These are phyloP conservation scores for Anguilla megastoma DNA, from an alignment of 2,797 vertebrate species.

Conservation along the genomic window DNA sequence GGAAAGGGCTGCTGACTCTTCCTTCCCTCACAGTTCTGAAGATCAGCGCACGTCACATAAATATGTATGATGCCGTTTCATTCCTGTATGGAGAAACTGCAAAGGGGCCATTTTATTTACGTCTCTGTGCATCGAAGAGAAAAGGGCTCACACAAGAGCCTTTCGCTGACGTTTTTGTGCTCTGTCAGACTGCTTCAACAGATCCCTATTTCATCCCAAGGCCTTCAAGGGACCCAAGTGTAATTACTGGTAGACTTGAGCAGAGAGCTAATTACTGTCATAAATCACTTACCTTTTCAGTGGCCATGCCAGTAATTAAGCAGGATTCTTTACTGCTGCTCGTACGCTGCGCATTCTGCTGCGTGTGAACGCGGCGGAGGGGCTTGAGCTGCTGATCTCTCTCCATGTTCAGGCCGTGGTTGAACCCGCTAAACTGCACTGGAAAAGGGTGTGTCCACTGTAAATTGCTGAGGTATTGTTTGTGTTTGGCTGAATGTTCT, in stretches of 20 bases:
- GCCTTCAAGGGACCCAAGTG: slow-evolving; percentile 15
- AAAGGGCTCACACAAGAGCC: background rate
- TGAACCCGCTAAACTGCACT: background rate
- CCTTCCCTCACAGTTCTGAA: background rate
- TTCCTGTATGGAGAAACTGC: slow-evolving; percentile 21
- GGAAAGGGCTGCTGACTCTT: background rate
- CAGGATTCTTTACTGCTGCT: slow-evolving; percentile 7
- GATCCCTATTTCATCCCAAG: slow-evolving; percentile 17
- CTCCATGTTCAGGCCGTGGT: background rate
- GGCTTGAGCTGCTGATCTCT: background rate
- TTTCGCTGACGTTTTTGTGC: background rate
- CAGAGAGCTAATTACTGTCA: slow-evolving; percentile 26
- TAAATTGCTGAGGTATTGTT: background rate
- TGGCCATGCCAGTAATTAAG: slow-evolving; percentile 31
- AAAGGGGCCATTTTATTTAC: slow-evolving; percentile 21
- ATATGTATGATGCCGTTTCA: background rate
- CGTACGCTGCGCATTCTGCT: background rate
- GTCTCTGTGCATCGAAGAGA: background rate
- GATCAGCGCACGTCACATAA: background rate
- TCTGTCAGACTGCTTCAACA: background rate
- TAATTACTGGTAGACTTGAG: slow-evolving; percentile 34
- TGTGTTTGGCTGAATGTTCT: background rate
- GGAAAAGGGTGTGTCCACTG: background rate
- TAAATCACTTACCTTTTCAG: slow-evolving; percentile 35
- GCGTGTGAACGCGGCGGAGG: background rate